Evolutionary conservation across 2,113 vertebrate species (phyloP).

Genomic region (Chaetorhynchus papuensis): DNA sequence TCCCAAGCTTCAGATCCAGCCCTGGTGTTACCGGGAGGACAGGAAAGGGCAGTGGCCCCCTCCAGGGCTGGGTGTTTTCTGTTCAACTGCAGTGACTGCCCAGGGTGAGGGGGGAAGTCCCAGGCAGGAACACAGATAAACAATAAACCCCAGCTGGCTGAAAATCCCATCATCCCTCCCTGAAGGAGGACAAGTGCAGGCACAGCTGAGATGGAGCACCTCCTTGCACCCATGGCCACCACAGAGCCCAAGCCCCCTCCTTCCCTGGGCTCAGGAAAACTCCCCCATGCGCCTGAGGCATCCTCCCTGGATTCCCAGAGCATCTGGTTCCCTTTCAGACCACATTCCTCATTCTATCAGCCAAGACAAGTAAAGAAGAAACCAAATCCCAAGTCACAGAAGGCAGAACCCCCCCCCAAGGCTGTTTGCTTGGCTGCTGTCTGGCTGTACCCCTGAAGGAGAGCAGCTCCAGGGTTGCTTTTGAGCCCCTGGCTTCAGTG

Average conservation of each 20-base stretch:
- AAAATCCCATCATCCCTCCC: neutral
- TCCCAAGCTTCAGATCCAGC: neutral
- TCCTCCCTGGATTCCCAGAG: neutral
- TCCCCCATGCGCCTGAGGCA: neutral
- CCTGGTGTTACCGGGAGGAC: neutral
- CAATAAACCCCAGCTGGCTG: neutral
- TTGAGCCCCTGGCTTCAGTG: neutral
- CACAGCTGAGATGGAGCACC: neutral
- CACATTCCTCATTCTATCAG: neutral
- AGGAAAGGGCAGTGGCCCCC: neutral
- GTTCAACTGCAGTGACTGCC: accelerated
- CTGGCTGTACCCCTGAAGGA: accelerated
- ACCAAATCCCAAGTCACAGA: neutral
- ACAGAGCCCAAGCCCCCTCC: neutral
- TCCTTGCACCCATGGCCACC: accelerated
- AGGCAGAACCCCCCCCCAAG: neutral
- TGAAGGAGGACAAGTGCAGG: neutral
- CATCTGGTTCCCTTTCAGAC: neutral
- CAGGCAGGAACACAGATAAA: accelerated
- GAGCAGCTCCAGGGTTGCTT: neutral
- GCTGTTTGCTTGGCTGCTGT: neutral
- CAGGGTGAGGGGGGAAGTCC: neutral
- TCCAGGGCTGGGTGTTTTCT: accelerated
- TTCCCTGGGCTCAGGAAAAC: accelerated
- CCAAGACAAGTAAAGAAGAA: neutral